A percentile compares a stretch with the other conserved stretches of the same genome.
These are phyloP conservation scores for Bombylius discolor DNA, from an alignment of 2,888 invertebrate genomes.

Conservation along the genomic window DNA sequence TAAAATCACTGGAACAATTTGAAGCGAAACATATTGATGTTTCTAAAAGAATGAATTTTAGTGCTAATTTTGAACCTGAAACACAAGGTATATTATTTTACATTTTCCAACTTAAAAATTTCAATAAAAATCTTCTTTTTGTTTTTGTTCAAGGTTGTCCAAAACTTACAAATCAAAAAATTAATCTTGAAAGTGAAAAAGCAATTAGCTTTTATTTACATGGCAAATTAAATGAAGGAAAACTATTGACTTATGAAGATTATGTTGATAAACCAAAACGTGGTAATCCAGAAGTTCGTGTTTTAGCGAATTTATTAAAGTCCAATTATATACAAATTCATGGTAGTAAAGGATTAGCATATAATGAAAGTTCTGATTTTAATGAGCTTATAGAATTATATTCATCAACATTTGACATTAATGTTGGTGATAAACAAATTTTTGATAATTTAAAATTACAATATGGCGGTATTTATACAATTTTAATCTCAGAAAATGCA, in stretches of 20 bases:
- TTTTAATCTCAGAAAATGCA: constrained; percentile 19
- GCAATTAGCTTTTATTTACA: constrained; percentile 27
- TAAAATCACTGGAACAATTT: constrained; percentile 17
- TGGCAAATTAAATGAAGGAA: neutral
- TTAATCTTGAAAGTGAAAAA: neutral
- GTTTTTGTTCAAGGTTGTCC: constrained; percentile 12
- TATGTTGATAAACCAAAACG: constrained; percentile 29
- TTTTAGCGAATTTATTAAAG: constrained; percentile 21
- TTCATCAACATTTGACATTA: constrained; percentile 19
- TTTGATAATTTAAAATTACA: neutral
- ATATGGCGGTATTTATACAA: constrained; percentile 32
- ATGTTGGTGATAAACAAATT: constrained; percentile 13
- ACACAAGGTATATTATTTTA: neutral
- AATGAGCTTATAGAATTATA: constrained; percentile 18
- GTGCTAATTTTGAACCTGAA: neutral
- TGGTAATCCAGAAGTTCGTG: constrained; percentile 24
- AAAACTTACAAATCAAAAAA: neutral
- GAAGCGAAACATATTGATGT: constrained; percentile 22
- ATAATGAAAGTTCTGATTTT: neutral
- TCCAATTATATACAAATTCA: neutral
- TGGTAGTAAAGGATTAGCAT: neutral
- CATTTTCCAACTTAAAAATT: neutral
- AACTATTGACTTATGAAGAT: constrained; percentile 13
- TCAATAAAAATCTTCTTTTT: neutral
- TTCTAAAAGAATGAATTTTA: neutral